A percentile compares a stretch with the other conserved stretches of the same genome.
Conservation (phyloP, 1,140 invertebrate species). For the Aphis craccivora region DNA sequence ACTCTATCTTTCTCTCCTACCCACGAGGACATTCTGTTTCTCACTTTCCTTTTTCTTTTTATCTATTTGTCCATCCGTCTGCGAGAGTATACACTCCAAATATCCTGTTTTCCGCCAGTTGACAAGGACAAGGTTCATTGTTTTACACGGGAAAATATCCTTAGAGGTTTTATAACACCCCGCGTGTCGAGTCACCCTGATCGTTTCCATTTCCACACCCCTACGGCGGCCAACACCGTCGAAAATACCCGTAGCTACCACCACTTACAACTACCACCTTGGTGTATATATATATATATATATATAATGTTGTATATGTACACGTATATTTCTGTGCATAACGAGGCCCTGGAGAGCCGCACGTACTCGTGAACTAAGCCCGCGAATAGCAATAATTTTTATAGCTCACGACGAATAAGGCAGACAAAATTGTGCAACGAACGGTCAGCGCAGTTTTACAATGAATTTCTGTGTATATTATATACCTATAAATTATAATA, state of each 20-base stretch:
- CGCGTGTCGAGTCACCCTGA: not conserved
- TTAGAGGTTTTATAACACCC: slow-evolving; percentile 13
- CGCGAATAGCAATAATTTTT: slow-evolving; percentile 29
- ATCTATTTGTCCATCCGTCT: not conserved
- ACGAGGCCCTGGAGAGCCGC: slow-evolving; percentile 23
- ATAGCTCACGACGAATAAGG: not conserved
- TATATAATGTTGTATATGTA: not conserved
- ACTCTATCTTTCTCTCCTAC: not conserved
- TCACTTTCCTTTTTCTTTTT: not conserved
- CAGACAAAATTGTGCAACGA: not conserved
- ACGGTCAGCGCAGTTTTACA: not conserved
- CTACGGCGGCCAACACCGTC: not conserved
- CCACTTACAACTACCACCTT: not conserved
- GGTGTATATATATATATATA: not conserved
- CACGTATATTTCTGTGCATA: not conserved
- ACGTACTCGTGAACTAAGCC: not conserved
- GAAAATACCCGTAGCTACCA: not conserved
- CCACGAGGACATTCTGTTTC: not conserved
- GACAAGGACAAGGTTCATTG: slow-evolving; percentile 30
- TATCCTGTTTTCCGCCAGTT: slow-evolving; percentile 7
- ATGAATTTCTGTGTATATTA: not conserved
- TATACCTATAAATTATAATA: not conserved
- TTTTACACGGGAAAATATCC: slow-evolving; percentile 3
- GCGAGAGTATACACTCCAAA: not conserved
- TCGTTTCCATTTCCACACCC: slow-evolving; percentile 35